Evolutionary conservation across 2,888 invertebrate genomes (phyloP), one percentile per base, ranked within the genome.

Genomic region (Seladonia tumulorum): DNA sequence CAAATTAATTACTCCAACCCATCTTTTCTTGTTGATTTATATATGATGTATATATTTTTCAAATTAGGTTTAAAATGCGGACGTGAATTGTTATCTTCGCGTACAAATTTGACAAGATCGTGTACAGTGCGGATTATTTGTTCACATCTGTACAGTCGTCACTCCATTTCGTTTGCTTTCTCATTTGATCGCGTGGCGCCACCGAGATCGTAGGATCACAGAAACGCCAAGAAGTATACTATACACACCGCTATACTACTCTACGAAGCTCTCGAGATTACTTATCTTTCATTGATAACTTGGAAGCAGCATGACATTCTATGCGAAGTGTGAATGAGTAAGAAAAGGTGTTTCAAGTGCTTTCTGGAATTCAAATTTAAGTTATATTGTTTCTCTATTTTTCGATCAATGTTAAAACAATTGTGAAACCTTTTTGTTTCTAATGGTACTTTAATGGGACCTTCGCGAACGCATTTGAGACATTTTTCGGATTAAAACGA

Each of bases 181-280:
- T 88, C 88, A 89, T 86, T 91, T 91, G 90, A 90, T 88, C 90
- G 88, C 87, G 85, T 84, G 90, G 88, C 87, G 90, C 87, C 88
- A 88, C 85, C 81, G 72, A 16, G 72, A 68, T 90, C 79, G 12
- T 81, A 90, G 90, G 91, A 78, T 78, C 22, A 47, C 87, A 91
- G 88, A 80, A 87, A 47, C 83, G 83, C 2, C 92, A 91, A 22
- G 53, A 82, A 86, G 85, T 53, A 22, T 53, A 2, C 53, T 53
- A 76, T 53, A 12, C 35, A 35, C 18, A 60, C 25, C n/a, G 12
- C 12, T 8, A 53, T 53, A 53, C 53, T 8, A 53, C 53, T 53
- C 53, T 53, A 53, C 8, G 22, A 22, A 8, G 53, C 3, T 53
- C 49, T 22, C 49, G 5, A 53, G 49, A 22, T 8, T 22, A 22